These are phyloP conservation scores for Petrocephalus zakoni DNA, from an alignment of 2,113 vertebrate genomes.

Conservation along the genomic window DNA sequence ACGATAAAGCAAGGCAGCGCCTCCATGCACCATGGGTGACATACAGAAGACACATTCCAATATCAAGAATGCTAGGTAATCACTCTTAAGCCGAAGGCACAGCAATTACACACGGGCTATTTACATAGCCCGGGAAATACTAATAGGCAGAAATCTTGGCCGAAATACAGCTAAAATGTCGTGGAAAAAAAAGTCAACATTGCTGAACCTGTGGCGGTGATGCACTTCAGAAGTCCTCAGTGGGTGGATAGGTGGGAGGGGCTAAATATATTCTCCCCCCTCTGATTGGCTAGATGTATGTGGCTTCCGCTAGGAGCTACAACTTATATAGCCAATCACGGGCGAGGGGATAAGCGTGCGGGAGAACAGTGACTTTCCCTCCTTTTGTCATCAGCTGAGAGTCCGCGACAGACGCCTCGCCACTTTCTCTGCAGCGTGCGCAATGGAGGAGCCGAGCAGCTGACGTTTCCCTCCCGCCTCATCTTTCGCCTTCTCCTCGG, in stretches of 20 bases:
- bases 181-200: neutral
- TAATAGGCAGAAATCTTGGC: neutral
- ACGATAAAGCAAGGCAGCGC: too few species aligned
- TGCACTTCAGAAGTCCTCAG: neutral
- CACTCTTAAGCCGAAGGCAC: neutral
- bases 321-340: constrained; percentile 68
- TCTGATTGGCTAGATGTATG: constrained; percentile 41
- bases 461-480: constrained; percentile 65
- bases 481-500: constrained; percentile 56
- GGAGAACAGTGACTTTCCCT: constrained; percentile 8
- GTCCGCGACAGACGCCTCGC: constrained; percentile 43
- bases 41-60: too few species aligned
- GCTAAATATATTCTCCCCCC: neutral
- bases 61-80: too few species aligned
- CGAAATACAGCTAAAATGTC: neutral
- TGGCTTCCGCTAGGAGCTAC: neutral
- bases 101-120: neutral
- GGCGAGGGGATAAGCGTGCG: constrained; percentile 10
- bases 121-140: neutral
- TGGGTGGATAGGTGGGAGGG: neutral
- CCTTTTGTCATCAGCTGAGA: constrained; percentile 50
- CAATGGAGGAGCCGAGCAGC: constrained; percentile 66
- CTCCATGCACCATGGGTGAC: too few species aligned
- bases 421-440: constrained; percentile 31
- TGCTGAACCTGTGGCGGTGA: neutral